phyloP scores from a whole-genome alignment of 92 coral and sea anemone species.

The Bergia sp. region DNA sequence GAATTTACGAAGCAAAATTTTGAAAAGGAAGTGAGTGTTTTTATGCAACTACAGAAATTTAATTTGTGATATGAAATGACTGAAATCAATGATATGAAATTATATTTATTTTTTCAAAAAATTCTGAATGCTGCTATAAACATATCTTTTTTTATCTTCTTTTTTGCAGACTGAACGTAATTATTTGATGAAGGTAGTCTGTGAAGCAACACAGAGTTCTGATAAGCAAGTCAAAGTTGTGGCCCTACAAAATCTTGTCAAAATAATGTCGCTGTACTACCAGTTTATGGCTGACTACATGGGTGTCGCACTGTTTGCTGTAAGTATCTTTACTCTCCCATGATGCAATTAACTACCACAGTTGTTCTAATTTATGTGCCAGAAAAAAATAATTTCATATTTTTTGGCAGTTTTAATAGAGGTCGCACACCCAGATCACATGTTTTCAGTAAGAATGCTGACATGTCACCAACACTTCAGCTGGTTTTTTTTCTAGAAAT shows the following conservation, averaged over 20 bases:
- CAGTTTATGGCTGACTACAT: conserved; percentile 86
- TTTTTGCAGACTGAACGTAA: conserved; percentile 7
- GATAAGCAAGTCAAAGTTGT: conserved; percentile 81
- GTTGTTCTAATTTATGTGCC: no score
- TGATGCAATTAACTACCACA: not conserved
- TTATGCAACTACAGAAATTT: no score
- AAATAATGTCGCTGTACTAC: conserved; percentile 94
- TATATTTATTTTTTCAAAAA: not conserved
- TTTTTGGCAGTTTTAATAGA: no score
- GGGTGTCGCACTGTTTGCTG: conserved; percentile 92
- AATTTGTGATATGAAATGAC: not conserved
- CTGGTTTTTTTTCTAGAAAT: no score
- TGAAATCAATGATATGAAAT: not conserved
- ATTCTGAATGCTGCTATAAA: not conserved
- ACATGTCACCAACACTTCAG: no score
- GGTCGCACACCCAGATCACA: no score
- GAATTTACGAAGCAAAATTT: conserved; percentile 97
- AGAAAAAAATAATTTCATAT: no score
- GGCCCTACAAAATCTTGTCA: conserved; percentile 92
- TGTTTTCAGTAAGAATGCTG: no score
- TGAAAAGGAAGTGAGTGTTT: conserved; percentile 78
- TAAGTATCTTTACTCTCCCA: conserved; percentile 54
- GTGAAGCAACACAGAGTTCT: conserved; percentile 89
- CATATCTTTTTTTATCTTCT: not conserved
- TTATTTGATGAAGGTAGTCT: conserved; percentile 92